Evolutionary conservation across 2,113 vertebrate species (phyloP).

Genomic region (Chamaetylas fuelleborni): DNA sequence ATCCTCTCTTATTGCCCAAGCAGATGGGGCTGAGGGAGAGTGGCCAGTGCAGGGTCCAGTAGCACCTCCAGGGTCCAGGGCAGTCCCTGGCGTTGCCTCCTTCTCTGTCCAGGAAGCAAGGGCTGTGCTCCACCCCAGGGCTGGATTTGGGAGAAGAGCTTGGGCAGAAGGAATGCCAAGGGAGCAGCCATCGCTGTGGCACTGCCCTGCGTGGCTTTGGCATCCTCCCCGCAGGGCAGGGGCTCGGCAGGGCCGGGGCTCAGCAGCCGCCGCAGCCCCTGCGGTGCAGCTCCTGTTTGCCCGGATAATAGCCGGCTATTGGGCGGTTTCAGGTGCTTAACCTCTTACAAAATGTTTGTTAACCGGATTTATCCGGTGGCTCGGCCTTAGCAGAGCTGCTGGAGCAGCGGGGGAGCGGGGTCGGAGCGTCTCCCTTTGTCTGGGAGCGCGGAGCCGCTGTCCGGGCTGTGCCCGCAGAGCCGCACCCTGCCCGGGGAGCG

Average conservation of each 20-base stretch:
- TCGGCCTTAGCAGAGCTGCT: not conserved
- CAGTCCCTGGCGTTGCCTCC: rapidly evolving
- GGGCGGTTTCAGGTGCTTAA: not conserved
- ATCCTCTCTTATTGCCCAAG: not conserved
- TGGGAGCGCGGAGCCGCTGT: not conserved
- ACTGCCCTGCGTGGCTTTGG: not conserved
- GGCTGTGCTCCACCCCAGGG: not conserved
- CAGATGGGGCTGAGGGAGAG: not conserved
- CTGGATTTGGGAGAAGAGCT: not conserved
- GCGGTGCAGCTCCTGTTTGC: not conserved
- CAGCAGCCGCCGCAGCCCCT: not conserved
- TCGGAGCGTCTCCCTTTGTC: not conserved
- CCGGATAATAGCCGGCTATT: not conserved
- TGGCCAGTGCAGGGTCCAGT: not conserved
- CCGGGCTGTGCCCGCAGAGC: not conserved
- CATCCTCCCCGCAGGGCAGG: not conserved
- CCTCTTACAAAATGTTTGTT: not conserved
- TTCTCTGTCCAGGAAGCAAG: not conserved
- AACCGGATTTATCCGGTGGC: rapidly evolving
- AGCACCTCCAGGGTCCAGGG: not conserved
- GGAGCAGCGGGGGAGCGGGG: not conserved
- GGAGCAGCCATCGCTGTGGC: not conserved
- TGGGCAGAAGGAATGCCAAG: rapidly evolving
- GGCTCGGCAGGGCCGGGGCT: not conserved
- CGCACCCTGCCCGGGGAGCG: not conserved